Base-by-base conservation (phyloP, 2,113 vertebrate species). In the Stomatorhinus ivindoensis region DNA sequence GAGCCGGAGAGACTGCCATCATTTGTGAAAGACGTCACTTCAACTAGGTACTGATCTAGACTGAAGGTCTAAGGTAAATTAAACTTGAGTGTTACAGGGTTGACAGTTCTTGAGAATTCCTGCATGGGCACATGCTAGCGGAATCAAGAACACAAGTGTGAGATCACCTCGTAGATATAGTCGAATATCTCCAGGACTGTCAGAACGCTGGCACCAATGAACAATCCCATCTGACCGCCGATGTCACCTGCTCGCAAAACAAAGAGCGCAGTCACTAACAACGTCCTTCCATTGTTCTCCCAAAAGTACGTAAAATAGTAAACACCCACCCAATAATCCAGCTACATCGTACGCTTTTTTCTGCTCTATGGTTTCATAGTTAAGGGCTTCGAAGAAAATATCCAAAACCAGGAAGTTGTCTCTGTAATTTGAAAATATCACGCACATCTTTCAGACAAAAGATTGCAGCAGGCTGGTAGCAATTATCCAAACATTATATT, bases 341-440 rank as follows among this genome's bases (percentile, higher is more conserved):
- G 98, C 97, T 39, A 99, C 95, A 87, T 99, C 97, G 0, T 99
- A 99, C 0, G 97, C 98, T 93, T 97, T 98, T 95, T 97, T 98
- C 94, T 99, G 98, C 93, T 99, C 97, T 90, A 98, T 97, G 7
- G 97, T 97, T 93, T 99, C 98, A 0, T 97, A 99, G 92, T 98
- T 99, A 58, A 99, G 95, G 0, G 98, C 97, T 93, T 99, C 98
- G 44, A 99, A 99, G 95, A 99, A 99, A 93, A 99, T 96, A 69
- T 99, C 98, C 87, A 99, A 95, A 69, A 99, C 97, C 90, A 99
- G 94, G 93, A 99, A 99, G 94, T 99, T 99, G 94, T 99, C 98
- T 93, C 98, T 99, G 95, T 44, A 90, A 89, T 58, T 46, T 58
- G 53, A 91, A 90, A 50, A 88, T 87, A 44, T 55, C 85, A 87